These are phyloP conservation scores for Ochropacha duplaris DNA, from an alignment of 2,888 invertebrate species.

Conservation along the genomic window DNA sequence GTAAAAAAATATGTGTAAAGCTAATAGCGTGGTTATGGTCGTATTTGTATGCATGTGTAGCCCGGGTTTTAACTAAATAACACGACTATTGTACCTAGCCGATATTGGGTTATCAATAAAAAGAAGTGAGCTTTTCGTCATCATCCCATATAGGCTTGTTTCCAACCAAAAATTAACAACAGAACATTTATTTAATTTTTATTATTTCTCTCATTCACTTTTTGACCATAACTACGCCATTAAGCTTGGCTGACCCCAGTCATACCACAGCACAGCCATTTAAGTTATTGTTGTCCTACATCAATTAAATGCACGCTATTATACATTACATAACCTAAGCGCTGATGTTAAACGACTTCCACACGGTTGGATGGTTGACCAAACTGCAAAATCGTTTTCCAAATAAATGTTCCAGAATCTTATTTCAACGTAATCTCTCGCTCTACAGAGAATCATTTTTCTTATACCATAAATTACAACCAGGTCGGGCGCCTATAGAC, in stretches of 20 bases:
- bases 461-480: too few relatives aligned
- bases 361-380: background rate
- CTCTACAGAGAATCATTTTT: too few relatives aligned
- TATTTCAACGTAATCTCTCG: too few relatives aligned
- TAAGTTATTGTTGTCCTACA: background rate
- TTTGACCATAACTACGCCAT: background rate
- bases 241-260: background rate
- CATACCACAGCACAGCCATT: background rate
- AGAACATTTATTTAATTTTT: background rate
- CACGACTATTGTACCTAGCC: too few relatives aligned
- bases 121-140: too few relatives aligned
- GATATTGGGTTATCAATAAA: too few relatives aligned
- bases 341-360: background rate
- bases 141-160: too few relatives aligned
- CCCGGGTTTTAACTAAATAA: too few relatives aligned
- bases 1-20: background rate
- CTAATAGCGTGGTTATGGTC: background rate
- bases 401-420: too few relatives aligned
- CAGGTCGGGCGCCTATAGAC: too few relatives aligned
- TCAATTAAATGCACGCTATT: slow-evolving; percentile 6
- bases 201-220: background rate
- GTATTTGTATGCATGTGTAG: background rate
- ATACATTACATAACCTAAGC: slow-evolving; percentile 5
- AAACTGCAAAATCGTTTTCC: background rate
- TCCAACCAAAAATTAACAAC: background rate